Evolutionary conservation across 2,797 vertebrate species (phyloP).

Genomic region (Sebastes goodei): DNA sequence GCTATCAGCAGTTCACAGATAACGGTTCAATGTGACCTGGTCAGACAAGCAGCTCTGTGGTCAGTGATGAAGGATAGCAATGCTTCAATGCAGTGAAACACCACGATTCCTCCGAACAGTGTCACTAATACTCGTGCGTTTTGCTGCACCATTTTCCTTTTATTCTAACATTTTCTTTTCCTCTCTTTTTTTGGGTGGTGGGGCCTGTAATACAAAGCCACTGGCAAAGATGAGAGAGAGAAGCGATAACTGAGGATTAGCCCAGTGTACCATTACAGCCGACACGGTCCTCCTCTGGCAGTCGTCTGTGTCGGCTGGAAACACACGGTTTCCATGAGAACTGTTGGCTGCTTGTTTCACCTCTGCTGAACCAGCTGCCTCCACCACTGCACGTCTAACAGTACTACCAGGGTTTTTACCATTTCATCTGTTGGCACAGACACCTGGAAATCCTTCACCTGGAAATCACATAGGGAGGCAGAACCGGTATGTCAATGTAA

Average conservation of each 20-base stretch:
- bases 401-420: neutral
- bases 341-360: conserved; percentile 45
- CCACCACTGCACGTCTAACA: neutral
- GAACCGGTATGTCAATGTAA: conserved; percentile 4
- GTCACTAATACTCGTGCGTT: neutral
- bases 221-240: conserved; percentile 42
- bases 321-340: conserved; percentile 72
- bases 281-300: conserved; percentile 45
- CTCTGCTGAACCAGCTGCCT: conserved; percentile 42
- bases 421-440: conserved; percentile 1
- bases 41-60: conserved; percentile 20
- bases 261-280: conserved; percentile 69
- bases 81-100: conserved; percentile 12
- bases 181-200: conserved; percentile 36
- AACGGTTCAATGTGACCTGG: conserved; percentile 66
- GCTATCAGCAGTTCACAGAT: conserved; percentile 70
- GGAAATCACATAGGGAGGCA: neutral
- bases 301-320: conserved; percentile 57
- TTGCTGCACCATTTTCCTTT: conserved; percentile 5
- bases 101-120: neutral
- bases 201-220: conserved; percentile 64
- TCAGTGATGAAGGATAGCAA: conserved; percentile 45
- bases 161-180: neutral
- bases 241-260: conserved; percentile 70
- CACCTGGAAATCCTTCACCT: neutral